A percentile compares a stretch with the other conserved stretches of the same genome.
Conservation (phyloP, 2,797 vertebrate species). For the Thalassophryne amazonica region DNA sequence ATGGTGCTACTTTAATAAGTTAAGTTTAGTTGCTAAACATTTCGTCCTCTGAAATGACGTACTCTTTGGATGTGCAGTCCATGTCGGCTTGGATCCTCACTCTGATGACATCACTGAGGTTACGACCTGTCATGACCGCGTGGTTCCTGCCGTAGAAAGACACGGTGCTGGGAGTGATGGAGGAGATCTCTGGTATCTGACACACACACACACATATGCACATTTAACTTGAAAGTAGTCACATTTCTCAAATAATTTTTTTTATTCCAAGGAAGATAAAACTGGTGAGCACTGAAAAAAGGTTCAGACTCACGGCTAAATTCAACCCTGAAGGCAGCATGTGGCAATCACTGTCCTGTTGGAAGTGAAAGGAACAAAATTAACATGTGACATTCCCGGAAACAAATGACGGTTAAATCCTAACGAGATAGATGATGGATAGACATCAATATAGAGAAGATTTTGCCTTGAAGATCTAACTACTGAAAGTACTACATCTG, state of each 20-base stretch:
- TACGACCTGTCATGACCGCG: conserved; percentile 77
- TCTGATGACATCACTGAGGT: conserved; percentile 77
- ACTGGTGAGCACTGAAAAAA: too few species aligned
- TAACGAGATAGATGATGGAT: too few species aligned
- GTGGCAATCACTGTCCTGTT: conserved; percentile 48
- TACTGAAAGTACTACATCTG: too few species aligned
- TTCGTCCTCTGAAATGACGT: conserved; percentile 60
- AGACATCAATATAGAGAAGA: too few species aligned
- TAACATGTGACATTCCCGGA: too few species aligned
- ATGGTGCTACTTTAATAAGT: background rate
- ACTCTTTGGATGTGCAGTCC: conserved; percentile 82
- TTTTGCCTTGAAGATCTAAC: too few species aligned
- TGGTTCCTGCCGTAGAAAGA: conserved; percentile 84
- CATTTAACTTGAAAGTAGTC: too few species aligned
- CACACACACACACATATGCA: conserved; percentile 6
- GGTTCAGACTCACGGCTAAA: conserved; percentile 58
- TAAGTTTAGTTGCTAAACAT: background rate
- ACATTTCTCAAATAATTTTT: too few species aligned
- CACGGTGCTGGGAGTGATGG: conserved; percentile 77
- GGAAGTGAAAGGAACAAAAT: background rate
- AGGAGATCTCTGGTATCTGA: conserved; percentile 77
- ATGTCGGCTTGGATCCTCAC: conserved; percentile 77
- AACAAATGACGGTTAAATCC: too few species aligned
- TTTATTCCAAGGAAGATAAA: too few species aligned
- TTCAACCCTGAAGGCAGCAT: background rate